A percentile compares a stretch with the other conserved stretches of the same genome.
These are phyloP conservation scores for Drosophila testacea DNA, from an alignment of 2,888 invertebrate species.

Conservation along the genomic window DNA sequence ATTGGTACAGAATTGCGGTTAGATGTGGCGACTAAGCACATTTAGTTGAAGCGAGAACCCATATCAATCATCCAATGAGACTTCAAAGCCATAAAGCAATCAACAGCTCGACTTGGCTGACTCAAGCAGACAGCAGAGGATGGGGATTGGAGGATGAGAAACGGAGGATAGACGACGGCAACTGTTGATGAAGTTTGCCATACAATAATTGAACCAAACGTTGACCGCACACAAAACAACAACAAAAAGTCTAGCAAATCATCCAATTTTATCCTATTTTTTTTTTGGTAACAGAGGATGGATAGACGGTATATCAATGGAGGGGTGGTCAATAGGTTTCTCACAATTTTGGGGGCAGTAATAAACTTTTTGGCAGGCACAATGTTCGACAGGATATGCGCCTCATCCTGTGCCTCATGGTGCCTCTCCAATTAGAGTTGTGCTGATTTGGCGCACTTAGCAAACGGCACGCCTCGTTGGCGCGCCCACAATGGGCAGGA, in stretches of 20 bases:
- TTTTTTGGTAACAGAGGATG: not conserved
- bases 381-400: slow-evolving; percentile 27
- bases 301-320: not conserved
- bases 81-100: slow-evolving; percentile 51
- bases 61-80: slow-evolving; percentile 49
- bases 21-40: slow-evolving; percentile 35
- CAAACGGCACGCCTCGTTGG: slow-evolving; percentile 62
- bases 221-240: slow-evolving; percentile 26
- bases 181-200: slow-evolving; percentile 28
- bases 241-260: slow-evolving; percentile 26
- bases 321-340: slow-evolving; percentile 25
- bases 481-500: slow-evolving; percentile 20
- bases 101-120: slow-evolving; percentile 29
- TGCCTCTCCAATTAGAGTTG: slow-evolving; percentile 75
- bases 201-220: slow-evolving; percentile 59
- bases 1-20: slow-evolving; percentile 17
- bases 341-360: slow-evolving; percentile 31
- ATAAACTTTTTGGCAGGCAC: slow-evolving; percentile 48
- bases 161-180: not conserved
- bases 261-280: not conserved
- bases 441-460: slow-evolving; percentile 79
- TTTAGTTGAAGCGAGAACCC: slow-evolving; percentile 13
- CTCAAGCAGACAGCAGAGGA: not conserved
- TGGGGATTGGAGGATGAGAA: not conserved
- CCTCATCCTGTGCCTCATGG: slow-evolving; percentile 29